Percentiles rank a stretch among this genome's conserved stretches.
Evolutionary conservation across 2,888 invertebrate species (phyloP).

Genomic region (Automeris io): DNA sequence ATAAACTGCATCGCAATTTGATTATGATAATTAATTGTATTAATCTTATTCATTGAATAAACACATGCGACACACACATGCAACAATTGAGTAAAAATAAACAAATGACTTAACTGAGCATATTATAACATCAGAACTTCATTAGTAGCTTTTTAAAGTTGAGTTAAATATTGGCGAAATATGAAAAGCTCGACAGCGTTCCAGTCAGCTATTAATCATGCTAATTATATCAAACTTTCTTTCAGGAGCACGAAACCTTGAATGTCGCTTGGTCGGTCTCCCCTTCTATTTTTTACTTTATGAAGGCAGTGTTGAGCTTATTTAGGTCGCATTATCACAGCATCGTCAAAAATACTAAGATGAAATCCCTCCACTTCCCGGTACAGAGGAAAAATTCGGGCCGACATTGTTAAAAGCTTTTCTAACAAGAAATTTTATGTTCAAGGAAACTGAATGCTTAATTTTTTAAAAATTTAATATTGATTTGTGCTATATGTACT

Average conservation of each 20-base stretch:
- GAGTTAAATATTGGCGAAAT: not conserved
- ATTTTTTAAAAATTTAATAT: too few species aligned
- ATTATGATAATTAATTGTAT: too few species aligned
- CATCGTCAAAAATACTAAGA: slow-evolving; percentile 17
- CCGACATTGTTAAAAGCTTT: not conserved
- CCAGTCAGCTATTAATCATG: slow-evolving; percentile 35
- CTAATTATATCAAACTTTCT: slow-evolving; percentile 34
- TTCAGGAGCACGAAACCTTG: slow-evolving; percentile 24
- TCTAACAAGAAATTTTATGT: not conserved
- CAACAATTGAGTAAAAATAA: too few species aligned
- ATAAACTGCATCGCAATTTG: too few species aligned
- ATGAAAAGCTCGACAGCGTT: slow-evolving; percentile 14
- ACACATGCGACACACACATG: too few species aligned
- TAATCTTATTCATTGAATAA: too few species aligned
- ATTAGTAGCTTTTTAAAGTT: not conserved
- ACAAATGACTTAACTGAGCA: not conserved
- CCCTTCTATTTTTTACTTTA: slow-evolving; percentile 27
- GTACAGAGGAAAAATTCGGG: not conserved
- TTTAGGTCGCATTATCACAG: slow-evolving; percentile 23
- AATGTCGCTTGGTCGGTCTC: slow-evolving; percentile 1
- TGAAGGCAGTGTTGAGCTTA: slow-evolving; percentile 22
- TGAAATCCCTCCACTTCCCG: slow-evolving; percentile 18
- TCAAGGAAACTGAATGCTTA: too few species aligned
- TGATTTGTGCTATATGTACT: too few species aligned
- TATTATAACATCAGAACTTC: not conserved